phyloP scores from a whole-genome alignment of 2,797 vertebrate genomes.

The Epinephelus coioides region DNA sequence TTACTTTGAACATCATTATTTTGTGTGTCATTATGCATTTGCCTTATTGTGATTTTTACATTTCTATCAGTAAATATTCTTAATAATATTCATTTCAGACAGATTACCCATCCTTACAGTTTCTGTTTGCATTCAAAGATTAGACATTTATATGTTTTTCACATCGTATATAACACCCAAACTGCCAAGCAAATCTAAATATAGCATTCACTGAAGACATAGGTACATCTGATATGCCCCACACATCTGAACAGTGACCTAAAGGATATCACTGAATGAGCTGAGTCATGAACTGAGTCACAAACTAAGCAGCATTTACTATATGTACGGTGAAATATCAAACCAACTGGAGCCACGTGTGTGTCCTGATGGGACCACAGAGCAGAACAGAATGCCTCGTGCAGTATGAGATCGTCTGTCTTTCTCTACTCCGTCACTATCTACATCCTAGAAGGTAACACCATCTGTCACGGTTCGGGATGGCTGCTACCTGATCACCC shows the following conservation, averaged over 20 bases:
- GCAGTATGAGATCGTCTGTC: slow-evolving; percentile 64
- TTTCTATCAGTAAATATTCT: neutral
- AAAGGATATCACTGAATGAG: neutral
- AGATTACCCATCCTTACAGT: neutral
- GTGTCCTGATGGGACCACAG: slow-evolving; percentile 23
- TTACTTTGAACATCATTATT: neutral
- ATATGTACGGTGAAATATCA: slow-evolving; percentile 57
- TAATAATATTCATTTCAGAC: neutral
- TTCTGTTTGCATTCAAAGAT: neutral
- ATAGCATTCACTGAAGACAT: neutral
- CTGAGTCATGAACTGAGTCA: slow-evolving; percentile 12
- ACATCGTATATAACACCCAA: neutral
- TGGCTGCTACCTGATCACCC: slow-evolving; percentile 64
- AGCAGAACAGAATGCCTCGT: neutral
- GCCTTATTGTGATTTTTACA: neutral
- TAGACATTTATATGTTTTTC: neutral
- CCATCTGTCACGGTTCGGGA: slow-evolving; percentile 63
- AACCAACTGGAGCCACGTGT: slow-evolving; percentile 34
- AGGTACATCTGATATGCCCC: neutral
- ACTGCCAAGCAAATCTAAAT: neutral
- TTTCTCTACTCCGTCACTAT: slow-evolving; percentile 50
- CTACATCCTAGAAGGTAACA: slow-evolving; percentile 66
- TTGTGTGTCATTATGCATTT: neutral
- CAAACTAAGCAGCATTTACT: slow-evolving; percentile 15
- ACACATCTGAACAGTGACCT: neutral